Evolutionary conservation across 2,113 vertebrate genomes (phyloP).

Genomic region (Stigmatopora argus): DNA sequence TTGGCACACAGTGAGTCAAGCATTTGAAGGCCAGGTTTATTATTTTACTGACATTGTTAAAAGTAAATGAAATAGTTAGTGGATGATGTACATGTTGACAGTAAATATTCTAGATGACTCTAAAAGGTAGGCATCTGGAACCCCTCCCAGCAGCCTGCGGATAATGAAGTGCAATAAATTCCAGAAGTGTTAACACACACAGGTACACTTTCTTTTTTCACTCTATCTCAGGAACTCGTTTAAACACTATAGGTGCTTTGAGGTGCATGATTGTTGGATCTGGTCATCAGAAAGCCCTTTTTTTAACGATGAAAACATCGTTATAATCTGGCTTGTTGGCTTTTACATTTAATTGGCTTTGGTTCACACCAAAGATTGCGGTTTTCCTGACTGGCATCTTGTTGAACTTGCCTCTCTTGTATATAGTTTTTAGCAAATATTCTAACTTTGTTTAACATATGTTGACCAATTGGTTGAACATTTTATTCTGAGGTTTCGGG

Average conservation of each 20-base stretch:
- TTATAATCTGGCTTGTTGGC: too few relatives aligned
- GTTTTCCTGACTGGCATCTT: too few relatives aligned
- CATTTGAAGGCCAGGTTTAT: not conserved
- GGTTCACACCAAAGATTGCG: too few relatives aligned
- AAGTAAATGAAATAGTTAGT: slow-evolving; percentile 26
- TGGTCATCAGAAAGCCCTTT: not conserved
- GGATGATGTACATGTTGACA: slow-evolving; percentile 54
- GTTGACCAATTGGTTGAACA: not conserved
- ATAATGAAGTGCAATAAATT: slow-evolving; percentile 58
- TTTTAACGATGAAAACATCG: not conserved
- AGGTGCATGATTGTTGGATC: not conserved
- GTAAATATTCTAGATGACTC: slow-evolving; percentile 53
- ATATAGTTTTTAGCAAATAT: too few relatives aligned
- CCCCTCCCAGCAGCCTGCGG: slow-evolving; percentile 42
- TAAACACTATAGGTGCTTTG: too few relatives aligned
- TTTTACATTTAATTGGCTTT: too few relatives aligned
- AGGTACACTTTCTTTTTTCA: slow-evolving; percentile 4
- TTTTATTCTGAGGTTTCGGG: not conserved
- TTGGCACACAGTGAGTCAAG: slow-evolving; percentile 15
- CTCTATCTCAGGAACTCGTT: too few relatives aligned
- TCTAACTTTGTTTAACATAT: too few relatives aligned
- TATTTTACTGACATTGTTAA: slow-evolving; percentile 18
- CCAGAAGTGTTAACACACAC: slow-evolving; percentile 36
- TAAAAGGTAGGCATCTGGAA: slow-evolving; percentile 51
- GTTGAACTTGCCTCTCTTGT: too few relatives aligned